Evolutionary conservation across 2,113 vertebrate species (phyloP).

Genomic region (Suricata suricatta): DNA sequence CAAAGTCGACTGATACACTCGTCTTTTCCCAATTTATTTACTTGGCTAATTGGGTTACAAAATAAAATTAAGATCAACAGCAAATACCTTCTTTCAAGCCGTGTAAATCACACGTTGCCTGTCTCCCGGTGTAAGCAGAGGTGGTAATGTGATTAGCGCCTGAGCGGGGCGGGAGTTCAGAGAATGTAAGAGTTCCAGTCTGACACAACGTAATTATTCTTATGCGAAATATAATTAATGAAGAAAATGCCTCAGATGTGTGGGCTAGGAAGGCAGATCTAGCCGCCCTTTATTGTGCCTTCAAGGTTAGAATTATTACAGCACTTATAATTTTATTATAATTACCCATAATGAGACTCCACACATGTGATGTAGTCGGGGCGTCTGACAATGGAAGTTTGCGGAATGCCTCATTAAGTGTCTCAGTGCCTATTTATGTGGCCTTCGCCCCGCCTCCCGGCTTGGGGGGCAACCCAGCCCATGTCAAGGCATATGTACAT

Average conservation of each 20-base stretch:
- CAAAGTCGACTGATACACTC: background rate
- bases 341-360: constrained; percentile 92
- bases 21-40: constrained; percentile 62
- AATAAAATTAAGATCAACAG: constrained; percentile 65
- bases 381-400: constrained; percentile 88
- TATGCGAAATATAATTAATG: constrained; percentile 87
- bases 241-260: constrained; percentile 84
- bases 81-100: constrained; percentile 13
- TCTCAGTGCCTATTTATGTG: constrained; percentile 90
- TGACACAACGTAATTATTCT: constrained; percentile 80
- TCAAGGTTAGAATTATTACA: constrained; percentile 91
- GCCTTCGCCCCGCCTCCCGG: constrained; percentile 78
- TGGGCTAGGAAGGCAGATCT: constrained; percentile 84
- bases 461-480: constrained; percentile 77
- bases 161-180: constrained; percentile 67
- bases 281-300: constrained; percentile 85
- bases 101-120: constrained; percentile 44
- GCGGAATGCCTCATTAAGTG: constrained; percentile 90
- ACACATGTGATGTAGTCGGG: constrained; percentile 87
- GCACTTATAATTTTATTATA: constrained; percentile 91
- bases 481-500: constrained; percentile 82
- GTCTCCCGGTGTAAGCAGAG: constrained; percentile 69
- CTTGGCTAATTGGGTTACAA: constrained; percentile 77
- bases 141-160: constrained; percentile 71
- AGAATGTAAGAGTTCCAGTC: constrained; percentile 73